Base-by-base conservation (phyloP, 2,888 invertebrate genomes). In the Lasioglossum figueresi region DNA sequence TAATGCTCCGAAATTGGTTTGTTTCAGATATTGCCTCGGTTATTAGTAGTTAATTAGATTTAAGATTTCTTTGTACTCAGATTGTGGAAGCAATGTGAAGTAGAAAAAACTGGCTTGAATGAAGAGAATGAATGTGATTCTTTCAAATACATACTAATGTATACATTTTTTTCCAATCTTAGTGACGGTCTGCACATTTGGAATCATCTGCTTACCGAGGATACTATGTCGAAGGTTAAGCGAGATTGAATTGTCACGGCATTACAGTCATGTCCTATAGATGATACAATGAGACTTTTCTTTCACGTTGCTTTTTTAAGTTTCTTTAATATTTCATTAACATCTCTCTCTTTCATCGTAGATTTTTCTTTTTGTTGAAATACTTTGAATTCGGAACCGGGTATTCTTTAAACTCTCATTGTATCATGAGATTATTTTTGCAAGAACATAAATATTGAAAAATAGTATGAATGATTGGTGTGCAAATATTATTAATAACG, bases 401-500 rank as follows among this genome's bases (percentile, higher is more conserved):
- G 34, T 4, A 14, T 48, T 63, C 31, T 37, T 16, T 75, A 45
- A 80, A 85, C 88, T 91, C 86, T 91, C 88, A 90, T 91, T 88
- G 88, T 89, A 84, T 89, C 86, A 77, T 86, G 37, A 76, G 82
- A 68, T 71, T 85, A 56, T 72, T 72, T 74, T 80, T 81, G 83
- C 27, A 88, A 85, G 73, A 88, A 82, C 74, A 84, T 87, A 88
- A 88, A 89, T 88, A 92, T 92, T 92, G 89, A 88, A 88, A 87
- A 87, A 90, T 93, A 92, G 94, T 92, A 93, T 94, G 95, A 94
- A 92, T 95, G 94, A 92, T 91, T 91, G 93, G 94, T 93, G 93
- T 94, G 94, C 92, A 94, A 93, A 94, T 94, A 93, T 92, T 94
- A 94, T 94, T 94, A 95, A 94, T 95, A 94, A 94, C 93, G 90